Base-by-base conservation (phyloP, 2,888 invertebrate genomes). In the Oligia fasciuncula region DNA sequence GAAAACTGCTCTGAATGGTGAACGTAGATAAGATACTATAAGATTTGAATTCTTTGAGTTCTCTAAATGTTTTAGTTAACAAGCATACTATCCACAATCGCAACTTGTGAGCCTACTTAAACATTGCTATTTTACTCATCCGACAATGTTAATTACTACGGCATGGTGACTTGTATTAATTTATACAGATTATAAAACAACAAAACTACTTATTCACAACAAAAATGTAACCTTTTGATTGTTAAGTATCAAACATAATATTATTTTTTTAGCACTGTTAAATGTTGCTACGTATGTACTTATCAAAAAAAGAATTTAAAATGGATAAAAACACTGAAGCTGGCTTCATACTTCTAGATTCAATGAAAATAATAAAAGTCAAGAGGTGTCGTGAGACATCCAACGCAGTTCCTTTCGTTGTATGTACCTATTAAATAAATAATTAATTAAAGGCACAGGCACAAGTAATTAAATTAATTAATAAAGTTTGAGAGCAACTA, bases 261-360 rank as follows among this genome's bases (percentile, higher is more conserved):
- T 9, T n/a, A 14, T 57, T 46, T 70, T 81, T 68, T 62, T 74
- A 17, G 11, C 51, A 69, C 68, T 70, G 14, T 51, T 17, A 29
- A 68, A 72, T 60, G 3, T 73, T 23, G 23, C n/a, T 66, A 49
- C 49, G 2, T 67, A 74, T 51, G 60, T 79, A 79, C 80, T 73
- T 74, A 68, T 43, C 51, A 69, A 46, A 51, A 49, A 23, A 6
- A 68, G 17, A 29, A 78, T 35, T 8, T 5, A 80, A 81, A 17
- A n/a, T 46, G 1, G 19, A 80, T n/a, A 51, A 13, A 46, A 81
- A 19, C 57, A 74, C 4, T 8, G 5, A 29, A 29, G n/a, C 35
- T 60, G 60, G 19, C 35, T 46, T 40, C 9, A 40, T 17, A 49
- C 4, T 29, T 49, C 46, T 14, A 29, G 29, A 49, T 13, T 46